phyloP scores from a whole-genome alignment of 2,797 vertebrate species.

The Sebastes kiyomatsui region DNA sequence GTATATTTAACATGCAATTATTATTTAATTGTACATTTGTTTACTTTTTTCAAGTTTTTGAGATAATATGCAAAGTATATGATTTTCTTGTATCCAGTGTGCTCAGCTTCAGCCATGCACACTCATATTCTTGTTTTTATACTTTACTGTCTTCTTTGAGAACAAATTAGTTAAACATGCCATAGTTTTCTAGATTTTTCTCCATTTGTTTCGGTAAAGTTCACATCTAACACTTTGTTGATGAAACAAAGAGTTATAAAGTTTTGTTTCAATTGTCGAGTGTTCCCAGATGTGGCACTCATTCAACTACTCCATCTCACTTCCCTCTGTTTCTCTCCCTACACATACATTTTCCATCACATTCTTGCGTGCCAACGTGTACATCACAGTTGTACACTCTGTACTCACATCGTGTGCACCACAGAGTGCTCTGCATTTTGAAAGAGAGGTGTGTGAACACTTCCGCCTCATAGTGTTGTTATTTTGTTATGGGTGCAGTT shows the following conservation, averaged over 20 bases:
- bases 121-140: neutral
- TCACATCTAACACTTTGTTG: neutral
- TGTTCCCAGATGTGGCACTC: constrained; percentile 16
- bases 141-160: neutral
- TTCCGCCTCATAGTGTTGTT: neutral
- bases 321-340: neutral
- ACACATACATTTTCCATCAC: neutral
- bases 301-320: neutral
- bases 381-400: neutral
- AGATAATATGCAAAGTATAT: neutral
- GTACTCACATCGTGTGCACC: neutral
- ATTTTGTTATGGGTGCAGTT: neutral
- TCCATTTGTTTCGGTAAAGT: neutral
- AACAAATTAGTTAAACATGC: neutral
- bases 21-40: neutral
- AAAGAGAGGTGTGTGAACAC: too few species aligned
- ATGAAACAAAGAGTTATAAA: neutral
- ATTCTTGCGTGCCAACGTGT: neutral
- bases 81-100: neutral
- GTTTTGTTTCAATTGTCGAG: neutral
- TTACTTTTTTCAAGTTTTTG: neutral
- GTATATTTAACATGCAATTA: neutral
- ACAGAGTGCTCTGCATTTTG: neutral
- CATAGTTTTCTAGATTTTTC: neutral
- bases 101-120: neutral